Conservation (phyloP, 2,797 vertebrate species). For the Phyllotis vaccarum region DNA sequence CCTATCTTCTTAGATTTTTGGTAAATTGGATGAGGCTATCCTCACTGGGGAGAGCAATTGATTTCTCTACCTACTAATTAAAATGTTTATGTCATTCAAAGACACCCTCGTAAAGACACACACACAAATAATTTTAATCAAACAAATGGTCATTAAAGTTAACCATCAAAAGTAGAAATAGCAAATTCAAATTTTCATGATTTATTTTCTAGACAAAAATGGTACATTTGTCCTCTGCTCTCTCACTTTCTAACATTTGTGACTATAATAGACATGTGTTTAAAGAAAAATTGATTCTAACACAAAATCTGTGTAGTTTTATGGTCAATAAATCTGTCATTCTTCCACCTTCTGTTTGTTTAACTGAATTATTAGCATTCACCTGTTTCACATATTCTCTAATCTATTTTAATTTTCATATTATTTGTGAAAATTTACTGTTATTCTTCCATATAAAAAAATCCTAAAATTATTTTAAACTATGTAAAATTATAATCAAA, state of each 20-base stretch:
- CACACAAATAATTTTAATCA: neutral
- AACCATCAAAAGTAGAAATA: neutral
- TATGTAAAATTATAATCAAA: neutral
- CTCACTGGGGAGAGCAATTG: neutral
- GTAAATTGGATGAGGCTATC: neutral
- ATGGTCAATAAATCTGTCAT: neutral
- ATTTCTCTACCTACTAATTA: neutral
- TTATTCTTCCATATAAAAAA: neutral
- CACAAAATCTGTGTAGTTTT: neutral
- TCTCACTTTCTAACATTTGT: neutral
- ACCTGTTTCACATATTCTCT: neutral
- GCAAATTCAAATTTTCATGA: constrained; percentile 8
- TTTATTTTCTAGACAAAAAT: constrained; percentile 7
- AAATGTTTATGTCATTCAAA: neutral
- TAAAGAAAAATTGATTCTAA: neutral
- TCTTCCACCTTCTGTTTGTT: neutral
- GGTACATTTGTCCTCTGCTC: neutral
- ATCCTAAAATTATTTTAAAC: constrained; percentile 16
- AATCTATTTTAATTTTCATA: neutral
- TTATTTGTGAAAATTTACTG: constrained; percentile 4
- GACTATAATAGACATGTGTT: neutral
- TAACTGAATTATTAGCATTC: constrained; percentile 10
- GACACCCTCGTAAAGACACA: neutral
- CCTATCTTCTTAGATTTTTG: neutral
- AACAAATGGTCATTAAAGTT: neutral